Evolutionary conservation across 2,888 invertebrate species (phyloP), one percentile per base, ranked within the genome.

Genomic region (Stegana nigrithorax): DNA sequence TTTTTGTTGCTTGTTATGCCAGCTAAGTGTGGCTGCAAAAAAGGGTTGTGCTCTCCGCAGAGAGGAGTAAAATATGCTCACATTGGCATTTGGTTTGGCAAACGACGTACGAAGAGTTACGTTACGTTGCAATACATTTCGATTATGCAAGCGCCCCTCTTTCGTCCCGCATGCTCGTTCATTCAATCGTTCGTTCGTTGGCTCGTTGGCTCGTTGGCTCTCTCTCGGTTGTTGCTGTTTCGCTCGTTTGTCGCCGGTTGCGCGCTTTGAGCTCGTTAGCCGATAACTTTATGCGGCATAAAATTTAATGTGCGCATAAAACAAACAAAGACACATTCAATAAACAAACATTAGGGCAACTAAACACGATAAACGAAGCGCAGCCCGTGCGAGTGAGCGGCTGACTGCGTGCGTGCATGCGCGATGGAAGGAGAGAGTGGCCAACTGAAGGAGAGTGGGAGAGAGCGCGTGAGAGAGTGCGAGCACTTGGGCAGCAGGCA

Each of bases 281-380:
- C 75, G 73, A 75, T 75, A 73, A 73, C 70, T 75, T 75, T 79
- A 75, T 79, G 79, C 79, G 69, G 72, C 79, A 78, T 79, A 72
- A 78, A 72, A 70, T 73, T 78, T 81, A 70, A 78, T 79, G 78
- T 67, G 71, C 61, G 63, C 72, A 73, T 75, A 79, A 77, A 79
- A 80, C 78, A 77, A 80, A 77, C 80, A 78, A 80, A 76, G 72
- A 72, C 66, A 69, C 64, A 63, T 53, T 53, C 64, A 66, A 61
- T 64, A 63, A 59, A 59, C 53, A 59, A 66, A 69, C 60, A 80
- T 80, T 71, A 78, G 67, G 76, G 73, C 72, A 67, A 65, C 67
- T 66, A 65, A 71, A 65, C 79, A 78, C 77, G 75, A 79, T 67
- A 79, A 60, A 45, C 23, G 29, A n/a, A 32, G 60, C 60, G 50